Evolutionary conservation across 2,113 vertebrate genomes (phyloP).

Genomic region (Pagrus major): DNA sequence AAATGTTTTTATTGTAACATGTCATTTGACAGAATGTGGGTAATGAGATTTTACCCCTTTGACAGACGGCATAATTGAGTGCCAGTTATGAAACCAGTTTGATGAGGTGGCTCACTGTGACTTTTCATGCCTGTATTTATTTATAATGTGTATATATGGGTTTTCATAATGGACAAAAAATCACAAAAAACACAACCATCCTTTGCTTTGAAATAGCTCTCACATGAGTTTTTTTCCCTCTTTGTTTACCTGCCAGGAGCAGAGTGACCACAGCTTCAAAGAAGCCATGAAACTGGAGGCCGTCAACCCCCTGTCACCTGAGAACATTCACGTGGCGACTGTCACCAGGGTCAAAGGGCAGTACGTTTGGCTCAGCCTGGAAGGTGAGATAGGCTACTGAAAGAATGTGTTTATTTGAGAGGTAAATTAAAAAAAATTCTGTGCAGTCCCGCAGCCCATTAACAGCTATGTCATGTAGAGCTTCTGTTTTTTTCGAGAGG

Average conservation of each 20-base stretch:
- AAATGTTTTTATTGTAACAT: neutral
- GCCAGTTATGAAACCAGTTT: neutral
- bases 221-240: constrained; percentile 16
- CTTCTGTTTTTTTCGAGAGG: neutral
- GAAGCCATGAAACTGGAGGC: constrained; percentile 98
- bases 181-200: neutral
- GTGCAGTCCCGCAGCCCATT: neutral
- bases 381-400: constrained; percentile 84
- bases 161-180: constrained; percentile 30
- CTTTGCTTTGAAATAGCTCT: neutral
- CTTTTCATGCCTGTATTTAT: constrained; percentile 4
- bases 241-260: constrained; percentile 82
- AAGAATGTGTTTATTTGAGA: constrained; percentile 8
- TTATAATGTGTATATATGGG: neutral
- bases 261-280: constrained; percentile 92
- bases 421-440: neutral
- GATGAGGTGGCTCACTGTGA: constrained; percentile 16
- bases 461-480: neutral
- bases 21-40: neutral
- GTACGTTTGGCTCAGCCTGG: constrained; percentile 94
- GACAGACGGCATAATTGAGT: constrained; percentile 9
- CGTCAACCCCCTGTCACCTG: constrained; percentile 91
- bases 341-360: constrained; percentile 91
- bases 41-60: neutral
- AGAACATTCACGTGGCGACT: constrained; percentile 95